phyloP scores from a whole-genome alignment of 2,113 vertebrate genomes.

The Rhinoptilus africanus region DNA sequence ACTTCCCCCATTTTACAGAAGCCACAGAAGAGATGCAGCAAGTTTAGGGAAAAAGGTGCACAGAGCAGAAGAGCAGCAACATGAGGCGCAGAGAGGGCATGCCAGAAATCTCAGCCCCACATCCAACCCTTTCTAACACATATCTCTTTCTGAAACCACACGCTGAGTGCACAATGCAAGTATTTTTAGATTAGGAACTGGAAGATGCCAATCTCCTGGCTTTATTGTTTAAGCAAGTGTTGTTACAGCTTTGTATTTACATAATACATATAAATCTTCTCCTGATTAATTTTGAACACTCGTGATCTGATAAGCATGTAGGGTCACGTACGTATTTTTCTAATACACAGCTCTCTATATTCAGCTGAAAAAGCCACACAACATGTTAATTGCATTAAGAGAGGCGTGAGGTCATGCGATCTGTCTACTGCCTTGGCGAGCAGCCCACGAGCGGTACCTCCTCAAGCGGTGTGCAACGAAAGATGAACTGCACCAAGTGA shows the following conservation, averaged over 20 bases:
- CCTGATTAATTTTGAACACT: background rate
- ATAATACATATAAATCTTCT: background rate
- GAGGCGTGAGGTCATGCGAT: accelerated
- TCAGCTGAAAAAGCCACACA: background rate
- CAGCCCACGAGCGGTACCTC: background rate
- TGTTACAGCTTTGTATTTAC: background rate
- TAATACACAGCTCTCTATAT: background rate
- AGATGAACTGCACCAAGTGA: accelerated
- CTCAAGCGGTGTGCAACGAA: background rate
- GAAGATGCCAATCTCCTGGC: background rate
- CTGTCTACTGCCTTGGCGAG: background rate
- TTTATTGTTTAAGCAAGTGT: background rate
- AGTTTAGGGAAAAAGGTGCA: background rate
- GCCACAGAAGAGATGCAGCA: background rate
- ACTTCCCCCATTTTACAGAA: background rate
- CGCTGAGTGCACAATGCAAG: background rate
- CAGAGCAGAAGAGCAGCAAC: accelerated
- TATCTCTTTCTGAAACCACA: background rate
- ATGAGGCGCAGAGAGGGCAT: background rate
- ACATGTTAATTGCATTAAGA: background rate
- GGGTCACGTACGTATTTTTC: background rate
- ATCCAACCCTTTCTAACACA: background rate
- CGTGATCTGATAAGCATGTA: background rate
- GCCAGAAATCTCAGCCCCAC: background rate
- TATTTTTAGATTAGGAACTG: background rate